A percentile compares a stretch with the other conserved stretches of the same genome.
Evolutionary conservation across 2,113 vertebrate genomes (phyloP).

Genomic region (Myotis brandtii): DNA sequence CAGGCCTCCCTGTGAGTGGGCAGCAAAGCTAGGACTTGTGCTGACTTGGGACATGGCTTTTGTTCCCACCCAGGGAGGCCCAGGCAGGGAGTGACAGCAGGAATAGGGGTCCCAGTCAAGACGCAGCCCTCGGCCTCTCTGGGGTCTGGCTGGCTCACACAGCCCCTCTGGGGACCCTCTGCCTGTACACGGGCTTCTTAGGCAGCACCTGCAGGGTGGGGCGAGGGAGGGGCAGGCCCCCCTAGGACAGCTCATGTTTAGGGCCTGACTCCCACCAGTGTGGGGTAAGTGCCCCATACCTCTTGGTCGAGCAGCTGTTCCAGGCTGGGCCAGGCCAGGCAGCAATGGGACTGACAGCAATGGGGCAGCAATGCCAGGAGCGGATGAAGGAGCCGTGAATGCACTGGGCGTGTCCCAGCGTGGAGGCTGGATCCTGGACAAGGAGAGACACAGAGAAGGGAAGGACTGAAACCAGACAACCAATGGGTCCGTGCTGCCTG

Average conservation of each 20-base stretch:
- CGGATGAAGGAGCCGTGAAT: fast-evolving
- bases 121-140: background rate
- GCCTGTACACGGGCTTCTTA: background rate
- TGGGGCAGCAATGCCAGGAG: background rate
- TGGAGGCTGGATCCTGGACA: background rate
- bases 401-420: background rate
- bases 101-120: background rate
- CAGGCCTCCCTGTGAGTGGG: background rate
- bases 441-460: background rate
- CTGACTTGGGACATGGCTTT: background rate
- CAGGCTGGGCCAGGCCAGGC: background rate
- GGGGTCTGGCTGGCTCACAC: too few relatives aligned
- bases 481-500: too few relatives aligned
- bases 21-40: background rate
- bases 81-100: background rate
- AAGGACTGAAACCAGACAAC: background rate
- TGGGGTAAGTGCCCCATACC: background rate
- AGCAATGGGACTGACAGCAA: background rate
- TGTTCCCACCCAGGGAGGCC: background rate
- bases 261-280: fast-evolving
- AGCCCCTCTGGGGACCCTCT: background rate
- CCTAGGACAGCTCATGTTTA: background rate
- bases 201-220: background rate
- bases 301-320: background rate
- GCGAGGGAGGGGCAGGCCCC: background rate